These are phyloP conservation scores for Heliothis peltigera DNA, from an alignment of 2,888 invertebrate species.

Conservation along the genomic window DNA sequence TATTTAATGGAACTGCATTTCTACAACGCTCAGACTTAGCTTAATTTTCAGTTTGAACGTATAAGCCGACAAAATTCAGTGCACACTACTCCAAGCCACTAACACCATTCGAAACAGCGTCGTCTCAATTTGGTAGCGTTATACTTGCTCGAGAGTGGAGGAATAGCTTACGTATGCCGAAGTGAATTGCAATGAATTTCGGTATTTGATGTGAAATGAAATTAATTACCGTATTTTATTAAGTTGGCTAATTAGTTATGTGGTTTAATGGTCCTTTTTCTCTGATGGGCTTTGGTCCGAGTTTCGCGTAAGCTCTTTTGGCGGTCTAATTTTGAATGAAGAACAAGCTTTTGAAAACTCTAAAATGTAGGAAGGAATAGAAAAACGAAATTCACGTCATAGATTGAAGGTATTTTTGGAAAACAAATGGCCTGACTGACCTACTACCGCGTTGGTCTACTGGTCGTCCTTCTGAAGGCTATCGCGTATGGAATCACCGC, in stretches of 20 bases:
- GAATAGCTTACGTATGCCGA: constrained; percentile 22
- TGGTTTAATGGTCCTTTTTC: background rate
- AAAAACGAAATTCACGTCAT: background rate
- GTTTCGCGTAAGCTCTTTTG: background rate
- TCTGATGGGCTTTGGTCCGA: background rate
- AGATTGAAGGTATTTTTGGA: background rate
- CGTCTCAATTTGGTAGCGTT: constrained; percentile 33
- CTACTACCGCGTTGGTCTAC: no score
- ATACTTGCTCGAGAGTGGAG: constrained; percentile 21
- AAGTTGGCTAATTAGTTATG: background rate
- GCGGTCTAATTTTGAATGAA: constrained; percentile 2
- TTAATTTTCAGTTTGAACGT: constrained; percentile 62
- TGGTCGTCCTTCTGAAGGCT: no score
- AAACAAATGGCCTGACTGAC: no score
- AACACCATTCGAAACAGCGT: constrained; percentile 12
- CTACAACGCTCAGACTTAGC: constrained; percentile 49
- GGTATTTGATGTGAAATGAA: constrained; percentile 25
- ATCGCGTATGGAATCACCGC: no score
- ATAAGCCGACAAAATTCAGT: constrained; percentile 41
- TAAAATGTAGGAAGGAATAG: background rate
- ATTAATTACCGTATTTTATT: constrained; percentile 26
- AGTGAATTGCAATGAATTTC: constrained; percentile 34
- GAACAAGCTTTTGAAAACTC: background rate
- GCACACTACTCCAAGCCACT: background rate
- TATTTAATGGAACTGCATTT: constrained; percentile 64